Percentiles rank a stretch among this genome's conserved stretches.
Evolutionary conservation across 2,797 vertebrate genomes (phyloP).

Genomic region (Sarcophilus harrisii): DNA sequence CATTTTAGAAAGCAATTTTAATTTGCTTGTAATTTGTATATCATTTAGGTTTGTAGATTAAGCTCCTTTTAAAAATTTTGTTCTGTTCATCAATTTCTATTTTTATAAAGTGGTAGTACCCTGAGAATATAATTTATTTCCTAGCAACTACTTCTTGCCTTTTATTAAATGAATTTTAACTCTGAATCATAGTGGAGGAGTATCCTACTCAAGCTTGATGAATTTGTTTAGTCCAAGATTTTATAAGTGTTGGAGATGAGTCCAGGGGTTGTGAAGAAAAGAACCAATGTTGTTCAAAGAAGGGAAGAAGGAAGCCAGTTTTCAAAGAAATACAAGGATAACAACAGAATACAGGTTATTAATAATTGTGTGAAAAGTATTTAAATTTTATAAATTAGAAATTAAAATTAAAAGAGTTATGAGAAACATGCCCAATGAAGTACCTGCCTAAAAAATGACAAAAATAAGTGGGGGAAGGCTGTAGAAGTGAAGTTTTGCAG

Average conservation of each 20-base stretch:
- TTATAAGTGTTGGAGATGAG: neutral
- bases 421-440: neutral
- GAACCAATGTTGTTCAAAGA: neutral
- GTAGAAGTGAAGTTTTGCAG: neutral
- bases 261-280: neutral
- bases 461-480: neutral
- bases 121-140: neutral
- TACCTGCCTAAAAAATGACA: neutral
- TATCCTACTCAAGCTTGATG: neutral
- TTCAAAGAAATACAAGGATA: neutral
- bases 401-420: neutral
- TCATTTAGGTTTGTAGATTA: neutral
- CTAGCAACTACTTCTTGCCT: neutral
- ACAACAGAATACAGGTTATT: neutral
- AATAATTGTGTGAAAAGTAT: neutral
- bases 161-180: neutral
- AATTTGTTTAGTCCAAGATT: neutral
- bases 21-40: neutral
- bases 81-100: neutral
- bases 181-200: neutral
- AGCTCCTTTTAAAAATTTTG: neutral
- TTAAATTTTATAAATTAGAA: neutral
- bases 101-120: neutral
- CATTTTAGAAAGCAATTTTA: too few relatives aligned
- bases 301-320: neutral